Evolutionary conservation across 2,113 vertebrate species (phyloP).

Genomic region (Neodon shergylaensis): DNA sequence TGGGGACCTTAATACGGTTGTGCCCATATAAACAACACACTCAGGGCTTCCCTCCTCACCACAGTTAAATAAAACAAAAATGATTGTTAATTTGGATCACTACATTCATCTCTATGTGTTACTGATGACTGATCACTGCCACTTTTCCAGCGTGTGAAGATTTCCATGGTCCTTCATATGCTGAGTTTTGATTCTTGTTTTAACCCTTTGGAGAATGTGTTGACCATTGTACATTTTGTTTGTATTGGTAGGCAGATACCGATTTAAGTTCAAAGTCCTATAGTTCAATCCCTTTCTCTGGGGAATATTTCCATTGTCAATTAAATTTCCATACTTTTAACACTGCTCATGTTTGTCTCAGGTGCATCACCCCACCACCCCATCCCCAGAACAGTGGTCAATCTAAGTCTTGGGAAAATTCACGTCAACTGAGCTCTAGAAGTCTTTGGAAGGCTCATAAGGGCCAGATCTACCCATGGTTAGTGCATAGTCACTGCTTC

Average conservation of each 20-base stretch:
- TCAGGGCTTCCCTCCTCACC: background rate
- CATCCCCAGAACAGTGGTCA: background rate
- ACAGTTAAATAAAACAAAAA: background rate
- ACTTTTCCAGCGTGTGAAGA: background rate
- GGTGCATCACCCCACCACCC: background rate
- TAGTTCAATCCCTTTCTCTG: background rate
- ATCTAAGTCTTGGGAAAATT: background rate
- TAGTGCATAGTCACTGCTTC: background rate
- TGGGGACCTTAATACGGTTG: background rate
- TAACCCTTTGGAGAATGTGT: background rate
- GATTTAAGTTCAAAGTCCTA: background rate
- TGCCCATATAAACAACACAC: background rate
- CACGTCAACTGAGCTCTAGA: background rate
- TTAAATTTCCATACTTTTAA: background rate
- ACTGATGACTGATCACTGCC: background rate
- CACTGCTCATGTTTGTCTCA: background rate
- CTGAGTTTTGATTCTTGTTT: background rate
- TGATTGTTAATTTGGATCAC: background rate
- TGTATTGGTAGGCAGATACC: background rate
- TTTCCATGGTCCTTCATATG: background rate
- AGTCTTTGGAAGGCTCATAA: background rate
- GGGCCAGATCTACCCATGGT: background rate
- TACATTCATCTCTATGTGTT: background rate
- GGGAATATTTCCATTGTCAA: too few relatives aligned
- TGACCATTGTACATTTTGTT: background rate